Conservation (phyloP, 92 coral and sea anemone genomes). For the Pocillopora meandrina region DNA sequence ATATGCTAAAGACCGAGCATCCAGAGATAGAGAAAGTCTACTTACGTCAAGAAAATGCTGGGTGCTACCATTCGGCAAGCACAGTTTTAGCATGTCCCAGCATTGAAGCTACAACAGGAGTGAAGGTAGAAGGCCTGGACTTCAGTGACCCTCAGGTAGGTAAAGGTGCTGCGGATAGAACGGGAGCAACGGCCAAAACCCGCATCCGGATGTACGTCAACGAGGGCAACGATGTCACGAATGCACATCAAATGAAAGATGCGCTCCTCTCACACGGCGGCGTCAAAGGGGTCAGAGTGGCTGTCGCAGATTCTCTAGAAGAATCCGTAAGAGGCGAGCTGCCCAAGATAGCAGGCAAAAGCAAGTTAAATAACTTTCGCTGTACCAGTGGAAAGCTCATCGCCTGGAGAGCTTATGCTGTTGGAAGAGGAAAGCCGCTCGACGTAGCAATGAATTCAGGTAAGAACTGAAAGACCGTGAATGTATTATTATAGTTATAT, state of each 20-base stretch:
- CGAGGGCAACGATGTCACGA: slow-evolving; percentile 47
- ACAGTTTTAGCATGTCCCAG: slow-evolving; percentile 39
- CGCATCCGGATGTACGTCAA: slow-evolving; percentile 48
- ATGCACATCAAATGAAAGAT: slow-evolving; percentile 38
- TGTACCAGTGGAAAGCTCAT: slow-evolving; percentile 10
- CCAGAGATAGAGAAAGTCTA: slow-evolving; percentile 30
- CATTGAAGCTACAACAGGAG: slow-evolving; percentile 33
- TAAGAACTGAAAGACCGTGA: neutral
- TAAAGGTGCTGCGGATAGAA: slow-evolving; percentile 51
- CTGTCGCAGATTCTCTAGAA: slow-evolving; percentile 22
- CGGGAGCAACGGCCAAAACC: slow-evolving; percentile 41
- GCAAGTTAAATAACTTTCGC: slow-evolving; percentile 38
- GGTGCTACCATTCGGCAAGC: slow-evolving; percentile 40
- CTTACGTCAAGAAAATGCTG: slow-evolving; percentile 46
- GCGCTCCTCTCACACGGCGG: slow-evolving; percentile 50
- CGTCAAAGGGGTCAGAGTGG: slow-evolving; percentile 39
- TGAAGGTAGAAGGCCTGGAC: slow-evolving; percentile 11
- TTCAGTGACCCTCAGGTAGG: slow-evolving; percentile 43
- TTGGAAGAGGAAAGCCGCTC: slow-evolving; percentile 18
- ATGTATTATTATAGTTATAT: too few species aligned
- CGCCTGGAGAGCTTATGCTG: slow-evolving; percentile 26
- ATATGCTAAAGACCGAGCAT: slow-evolving; percentile 23
- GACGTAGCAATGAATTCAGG: neutral
- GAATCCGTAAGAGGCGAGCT: slow-evolving; percentile 17
- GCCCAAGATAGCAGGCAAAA: slow-evolving; percentile 38